Evolutionary conservation across 2,888 invertebrate genomes (phyloP), one percentile per base, ranked within the genome.

Genomic region (Helleia helle): DNA sequence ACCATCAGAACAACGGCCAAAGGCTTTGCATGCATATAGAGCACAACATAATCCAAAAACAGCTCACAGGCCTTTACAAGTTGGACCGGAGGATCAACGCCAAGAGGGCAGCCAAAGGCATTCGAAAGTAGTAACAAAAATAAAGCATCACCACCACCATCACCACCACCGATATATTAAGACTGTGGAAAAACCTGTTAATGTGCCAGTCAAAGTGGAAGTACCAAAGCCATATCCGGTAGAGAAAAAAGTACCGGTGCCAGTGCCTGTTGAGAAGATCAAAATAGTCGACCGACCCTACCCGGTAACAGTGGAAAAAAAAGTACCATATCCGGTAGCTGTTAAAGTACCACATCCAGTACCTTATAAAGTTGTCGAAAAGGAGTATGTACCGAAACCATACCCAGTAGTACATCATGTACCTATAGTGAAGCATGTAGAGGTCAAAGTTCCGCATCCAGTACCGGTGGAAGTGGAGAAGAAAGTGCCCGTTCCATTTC

Each of bases 141-240:
- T 86, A 52, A 86, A 89, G 59, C 89, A 89, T 54, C 89, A 89
- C 55, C 89, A 89, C 55, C 89, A 89, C 51, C 89, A 89, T 54
- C 89, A 89, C 59, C 89, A 89, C 56, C 89, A 89, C 58, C 87
- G 87, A 65, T 88, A 89, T 55, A 66, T 89, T 3, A 87, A 89
- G 62, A 88, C 88, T 24, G 75, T 89, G 13, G 81, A 88, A 28
- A 88, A 88, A 60, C 86, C 86, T 38, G 60, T 83, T 18, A 70
- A 75, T 52, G 73, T 84, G 36, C 84, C 84, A 2, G 71, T 67
- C 45, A 80, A 87, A 58, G 87, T 88, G 43, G 76, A 88, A 48
- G 81, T 89, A 11, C 87, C 87, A 34, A 86, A 87, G 45, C 88
- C 88, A 8, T 87, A 86, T 48, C 84, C 81, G 1, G 77, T 84